Conservation (phyloP, 2,888 invertebrate genomes). For the Meiosimyza platycephala region DNA sequence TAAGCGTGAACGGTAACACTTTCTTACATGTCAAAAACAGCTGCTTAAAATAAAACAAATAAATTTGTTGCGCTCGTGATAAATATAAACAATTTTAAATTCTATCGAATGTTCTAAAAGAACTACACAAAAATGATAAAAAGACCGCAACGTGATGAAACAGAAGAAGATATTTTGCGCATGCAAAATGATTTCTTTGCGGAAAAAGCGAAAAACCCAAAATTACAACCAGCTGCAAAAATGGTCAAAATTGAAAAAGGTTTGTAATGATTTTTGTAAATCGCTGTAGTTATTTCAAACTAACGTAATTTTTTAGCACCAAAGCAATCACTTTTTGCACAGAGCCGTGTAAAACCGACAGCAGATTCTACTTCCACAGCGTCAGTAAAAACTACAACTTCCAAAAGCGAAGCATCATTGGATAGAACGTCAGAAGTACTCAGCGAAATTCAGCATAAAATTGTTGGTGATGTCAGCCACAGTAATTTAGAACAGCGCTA, state of each 20-base stretch:
- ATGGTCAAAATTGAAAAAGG: constrained; percentile 65
- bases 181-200: constrained; percentile 79
- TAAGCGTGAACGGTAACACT: no score
- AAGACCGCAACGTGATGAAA: constrained; percentile 77
- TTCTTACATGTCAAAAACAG: constrained; percentile 4
- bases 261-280: constrained; percentile 40
- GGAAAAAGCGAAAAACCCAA: constrained; percentile 70
- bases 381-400: not conserved
- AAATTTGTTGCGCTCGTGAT: not conserved
- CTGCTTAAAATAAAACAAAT: not conserved
- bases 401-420: no score
- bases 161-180: constrained; percentile 78
- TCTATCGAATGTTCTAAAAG: not conserved
- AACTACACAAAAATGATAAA: constrained; percentile 53
- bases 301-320: constrained; percentile 47
- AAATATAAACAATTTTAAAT: not conserved
- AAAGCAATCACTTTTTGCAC: constrained; percentile 62
- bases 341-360: constrained; percentile 43
- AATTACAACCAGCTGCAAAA: constrained; percentile 74
- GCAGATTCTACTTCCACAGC: not conserved
- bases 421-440: constrained; percentile 42
- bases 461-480: constrained; percentile 37
- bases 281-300: not conserved
- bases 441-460: constrained; percentile 54
- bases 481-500: not conserved